Evolutionary conservation across 2,888 invertebrate genomes (phyloP).

Genomic region (Drosophila seclusa): DNA sequence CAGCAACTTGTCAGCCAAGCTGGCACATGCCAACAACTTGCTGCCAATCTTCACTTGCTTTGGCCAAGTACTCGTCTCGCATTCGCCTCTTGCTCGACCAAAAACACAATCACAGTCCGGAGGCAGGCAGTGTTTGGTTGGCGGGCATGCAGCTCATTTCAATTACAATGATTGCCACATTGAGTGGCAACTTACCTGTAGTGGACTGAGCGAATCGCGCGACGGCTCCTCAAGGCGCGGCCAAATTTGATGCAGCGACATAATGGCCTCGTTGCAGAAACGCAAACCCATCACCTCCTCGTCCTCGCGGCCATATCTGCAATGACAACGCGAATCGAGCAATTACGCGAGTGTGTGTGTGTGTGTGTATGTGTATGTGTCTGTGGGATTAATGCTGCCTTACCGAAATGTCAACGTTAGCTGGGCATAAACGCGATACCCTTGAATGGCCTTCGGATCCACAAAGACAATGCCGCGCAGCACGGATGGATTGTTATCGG

Average conservation of each 20-base stretch:
- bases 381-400: slow-evolving; percentile 57
- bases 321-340: slow-evolving; percentile 20
- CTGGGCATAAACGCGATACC: slow-evolving; percentile 93
- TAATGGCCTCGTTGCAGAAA: slow-evolving; percentile 98
- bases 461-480: slow-evolving; percentile 96
- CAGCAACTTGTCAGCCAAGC: slow-evolving; percentile 44
- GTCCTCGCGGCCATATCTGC: slow-evolving; percentile 97
- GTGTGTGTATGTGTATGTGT: not conserved
- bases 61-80: slow-evolving; percentile 29
- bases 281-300: slow-evolving; percentile 99
- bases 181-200: slow-evolving; percentile 88
- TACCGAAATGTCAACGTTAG: slow-evolving; percentile 96
- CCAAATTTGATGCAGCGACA: slow-evolving; percentile 95
- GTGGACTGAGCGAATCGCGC: slow-evolving; percentile 87
- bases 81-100: slow-evolving; percentile 13
- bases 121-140: not conserved
- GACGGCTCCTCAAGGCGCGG: slow-evolving; percentile 88
- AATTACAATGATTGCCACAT: slow-evolving; percentile 46
- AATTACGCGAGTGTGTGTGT: slow-evolving; percentile 13
- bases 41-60: slow-evolving; percentile 18
- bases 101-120: slow-evolving; percentile 5
- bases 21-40: slow-evolving; percentile 6
- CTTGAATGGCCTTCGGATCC: slow-evolving; percentile 92
- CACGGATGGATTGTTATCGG: slow-evolving; percentile 90
- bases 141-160: slow-evolving; percentile 33